phyloP scores from a whole-genome alignment of 1,140 invertebrate species.

The Aphaenogaster ashmeadi region DNA sequence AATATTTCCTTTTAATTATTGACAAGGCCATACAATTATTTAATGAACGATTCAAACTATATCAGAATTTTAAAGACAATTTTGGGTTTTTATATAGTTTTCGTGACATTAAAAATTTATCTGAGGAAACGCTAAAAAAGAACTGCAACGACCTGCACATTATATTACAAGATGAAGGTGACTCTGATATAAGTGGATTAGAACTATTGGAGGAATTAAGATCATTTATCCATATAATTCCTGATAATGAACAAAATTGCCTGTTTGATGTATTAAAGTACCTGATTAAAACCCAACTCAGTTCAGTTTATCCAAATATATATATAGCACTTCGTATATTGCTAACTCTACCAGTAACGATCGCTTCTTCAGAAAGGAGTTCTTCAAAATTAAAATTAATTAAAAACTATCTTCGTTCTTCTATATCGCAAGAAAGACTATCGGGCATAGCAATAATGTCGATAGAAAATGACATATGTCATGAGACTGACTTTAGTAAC shows the following conservation, averaged over 20 bases:
- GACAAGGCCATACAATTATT: not conserved
- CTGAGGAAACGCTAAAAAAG: not conserved
- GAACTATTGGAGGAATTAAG: not conserved
- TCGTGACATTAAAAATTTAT: constrained; percentile 6
- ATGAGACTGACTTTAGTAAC: not conserved
- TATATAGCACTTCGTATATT: not conserved
- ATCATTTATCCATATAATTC: not conserved
- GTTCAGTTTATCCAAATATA: not conserved
- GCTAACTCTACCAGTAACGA: constrained; percentile 8
- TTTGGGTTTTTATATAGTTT: not conserved
- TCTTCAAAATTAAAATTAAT: constrained; percentile 5
- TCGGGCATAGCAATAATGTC: not conserved
- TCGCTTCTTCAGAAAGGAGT: not conserved
- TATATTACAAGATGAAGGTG: not conserved
- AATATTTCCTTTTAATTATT: not conserved
- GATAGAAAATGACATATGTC: not conserved
- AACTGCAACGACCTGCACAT: not conserved
- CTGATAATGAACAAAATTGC: not conserved
- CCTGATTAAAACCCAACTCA: not conserved
- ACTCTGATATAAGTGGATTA: not conserved
- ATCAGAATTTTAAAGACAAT: not conserved
- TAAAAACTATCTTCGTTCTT: constrained; percentile 7
- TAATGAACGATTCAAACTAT: not conserved
- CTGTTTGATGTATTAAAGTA: not conserved
- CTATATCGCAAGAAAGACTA: not conserved